Conservation (phyloP, 2,797 vertebrate genomes). For the Poliocrania exsul region DNA sequence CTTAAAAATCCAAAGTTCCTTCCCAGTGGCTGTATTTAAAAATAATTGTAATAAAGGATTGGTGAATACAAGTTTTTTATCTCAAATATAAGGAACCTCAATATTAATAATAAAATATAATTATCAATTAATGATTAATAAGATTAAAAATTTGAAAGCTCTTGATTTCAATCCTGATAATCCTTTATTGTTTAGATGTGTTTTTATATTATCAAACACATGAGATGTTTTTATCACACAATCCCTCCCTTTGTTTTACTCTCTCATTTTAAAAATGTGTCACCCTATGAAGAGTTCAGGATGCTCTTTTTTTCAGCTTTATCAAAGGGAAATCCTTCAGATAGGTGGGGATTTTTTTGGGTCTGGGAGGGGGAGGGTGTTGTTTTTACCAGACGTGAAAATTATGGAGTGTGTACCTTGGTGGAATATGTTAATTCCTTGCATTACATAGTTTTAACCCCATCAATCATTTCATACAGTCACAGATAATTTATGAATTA, state of each 20-base stretch:
- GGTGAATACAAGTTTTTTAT: neutral
- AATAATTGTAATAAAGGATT: neutral
- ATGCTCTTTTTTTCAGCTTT: conserved; percentile 18
- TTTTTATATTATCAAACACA: neutral
- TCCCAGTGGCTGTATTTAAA: neutral
- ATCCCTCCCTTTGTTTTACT: neutral
- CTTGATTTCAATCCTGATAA: neutral
- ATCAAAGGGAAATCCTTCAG: conserved; percentile 32
- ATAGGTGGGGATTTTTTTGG: neutral
- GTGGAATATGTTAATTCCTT: neutral
- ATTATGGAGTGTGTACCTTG: neutral
- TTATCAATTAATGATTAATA: neutral
- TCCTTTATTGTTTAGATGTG: neutral
- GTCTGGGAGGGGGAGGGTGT: neutral
- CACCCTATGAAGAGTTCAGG: neutral
- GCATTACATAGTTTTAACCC: neutral
- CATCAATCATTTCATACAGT: neutral
- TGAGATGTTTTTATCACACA: neutral
- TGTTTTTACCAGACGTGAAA: neutral
- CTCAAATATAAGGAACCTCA: neutral
- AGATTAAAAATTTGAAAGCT: neutral
- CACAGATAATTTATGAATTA: neutral
- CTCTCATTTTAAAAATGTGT: neutral
- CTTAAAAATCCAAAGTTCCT: neutral
- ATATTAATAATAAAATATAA: neutral